Conservation (phyloP, 2,797 vertebrate species). For the Meda fulgida region DNA sequence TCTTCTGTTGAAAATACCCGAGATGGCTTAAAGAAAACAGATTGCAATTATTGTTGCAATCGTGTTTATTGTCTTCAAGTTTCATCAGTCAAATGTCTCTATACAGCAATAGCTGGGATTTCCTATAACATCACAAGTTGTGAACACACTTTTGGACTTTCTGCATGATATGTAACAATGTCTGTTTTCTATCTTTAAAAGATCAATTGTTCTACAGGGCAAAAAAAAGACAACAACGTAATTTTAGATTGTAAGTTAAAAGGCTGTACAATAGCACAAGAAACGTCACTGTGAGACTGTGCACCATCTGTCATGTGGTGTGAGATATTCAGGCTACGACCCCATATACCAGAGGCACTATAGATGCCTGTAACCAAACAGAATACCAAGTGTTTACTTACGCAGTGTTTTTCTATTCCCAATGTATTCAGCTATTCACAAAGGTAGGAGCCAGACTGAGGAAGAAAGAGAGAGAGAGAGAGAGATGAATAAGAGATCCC, state of each 20-base stretch:
- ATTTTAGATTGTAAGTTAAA: slow-evolving; percentile 1
- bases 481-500: slow-evolving; percentile 41
- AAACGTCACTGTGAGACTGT: slow-evolving; percentile 14
- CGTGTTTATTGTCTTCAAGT: neutral
- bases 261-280: slow-evolving; percentile 18
- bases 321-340: slow-evolving; percentile 23
- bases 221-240: neutral
- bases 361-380: slow-evolving; percentile 16
- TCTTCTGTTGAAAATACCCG: too few relatives aligned
- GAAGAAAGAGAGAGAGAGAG: slow-evolving; percentile 18
- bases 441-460: neutral
- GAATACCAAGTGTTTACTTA: slow-evolving; percentile 42
- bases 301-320: slow-evolving; percentile 21
- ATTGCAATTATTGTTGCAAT: neutral
- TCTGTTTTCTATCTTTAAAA: slow-evolving; percentile 24
- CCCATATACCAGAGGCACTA: slow-evolving; percentile 4
- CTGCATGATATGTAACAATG: neutral
- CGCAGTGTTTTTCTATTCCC: slow-evolving; percentile 14
- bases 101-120: neutral
- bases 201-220: neutral
- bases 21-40: neutral
- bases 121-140: neutral
- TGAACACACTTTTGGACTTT: neutral
- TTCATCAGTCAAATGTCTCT: neutral
- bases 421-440: slow-evolving; percentile 32